Conservation (phyloP, 2,888 invertebrate genomes). For the Plebejus anna region DNA sequence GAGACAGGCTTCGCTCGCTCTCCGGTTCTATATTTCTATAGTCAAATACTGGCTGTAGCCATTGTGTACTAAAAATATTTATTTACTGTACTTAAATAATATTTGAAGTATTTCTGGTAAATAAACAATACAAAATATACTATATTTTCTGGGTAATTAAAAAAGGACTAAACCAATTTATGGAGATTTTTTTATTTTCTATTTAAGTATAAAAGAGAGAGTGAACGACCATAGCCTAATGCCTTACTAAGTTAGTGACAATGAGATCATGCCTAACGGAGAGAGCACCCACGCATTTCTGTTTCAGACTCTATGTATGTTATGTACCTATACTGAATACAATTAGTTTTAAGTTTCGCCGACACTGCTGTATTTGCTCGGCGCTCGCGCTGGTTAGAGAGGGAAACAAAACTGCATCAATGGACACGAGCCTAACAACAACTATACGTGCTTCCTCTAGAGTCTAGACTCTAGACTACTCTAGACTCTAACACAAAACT, state of each 20-base stretch:
- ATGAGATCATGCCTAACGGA: background rate
- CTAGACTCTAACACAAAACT: too few species aligned
- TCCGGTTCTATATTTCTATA: background rate
- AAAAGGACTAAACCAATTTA: too few species aligned
- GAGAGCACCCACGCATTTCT: background rate
- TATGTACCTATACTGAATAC: background rate
- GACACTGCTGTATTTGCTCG: too few species aligned
- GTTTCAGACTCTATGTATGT: background rate
- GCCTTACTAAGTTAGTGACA: background rate
- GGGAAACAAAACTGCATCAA: too few species aligned
- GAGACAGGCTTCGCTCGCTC: background rate
- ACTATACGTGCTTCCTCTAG: too few species aligned
- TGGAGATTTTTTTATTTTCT: too few species aligned
- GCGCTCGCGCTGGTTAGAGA: too few species aligned
- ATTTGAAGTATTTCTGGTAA: background rate
- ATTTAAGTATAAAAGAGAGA: background rate
- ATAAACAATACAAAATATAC: background rate
- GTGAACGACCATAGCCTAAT: background rate
- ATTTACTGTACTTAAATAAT: background rate
- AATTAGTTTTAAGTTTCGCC: background rate
- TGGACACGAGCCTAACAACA: too few species aligned
- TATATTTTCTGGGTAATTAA: background rate
- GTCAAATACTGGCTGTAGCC: background rate
- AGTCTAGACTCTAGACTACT: too few species aligned
- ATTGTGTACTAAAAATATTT: background rate